Evolutionary conservation across 2,888 invertebrate genomes (phyloP).

Genomic region (Empis livida): DNA sequence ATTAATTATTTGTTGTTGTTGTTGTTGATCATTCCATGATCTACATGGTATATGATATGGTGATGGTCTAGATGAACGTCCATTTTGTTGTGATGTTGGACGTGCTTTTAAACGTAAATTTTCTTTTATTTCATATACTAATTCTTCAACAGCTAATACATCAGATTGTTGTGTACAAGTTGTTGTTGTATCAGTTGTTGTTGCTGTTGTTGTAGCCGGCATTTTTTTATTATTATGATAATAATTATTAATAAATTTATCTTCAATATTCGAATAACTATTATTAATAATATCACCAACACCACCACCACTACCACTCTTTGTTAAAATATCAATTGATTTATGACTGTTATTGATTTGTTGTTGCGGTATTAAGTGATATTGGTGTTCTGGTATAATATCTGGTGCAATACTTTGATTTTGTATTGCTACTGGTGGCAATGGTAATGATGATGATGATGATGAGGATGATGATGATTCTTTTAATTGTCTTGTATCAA

Average conservation of each 20-base stretch:
- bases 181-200: background rate
- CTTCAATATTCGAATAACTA: too few relatives aligned
- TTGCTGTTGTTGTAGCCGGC: background rate
- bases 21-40: slow-evolving; percentile 25
- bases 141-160: slow-evolving; percentile 47
- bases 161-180: slow-evolving; percentile 11
- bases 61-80: slow-evolving; percentile 35
- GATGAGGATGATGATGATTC: background rate
- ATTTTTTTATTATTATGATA: background rate
- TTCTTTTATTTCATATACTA: slow-evolving; percentile 53
- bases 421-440: too few relatives aligned
- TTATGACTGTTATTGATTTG: too few relatives aligned
- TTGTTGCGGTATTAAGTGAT: too few relatives aligned
- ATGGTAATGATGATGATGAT: background rate
- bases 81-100: slow-evolving; percentile 24
- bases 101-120: slow-evolving; percentile 44
- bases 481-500: background rate
- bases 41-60: slow-evolving; percentile 41
- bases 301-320: too few relatives aligned
- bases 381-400: too few relatives aligned
- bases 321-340: too few relatives aligned
- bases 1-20: background rate
- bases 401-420: too few relatives aligned
- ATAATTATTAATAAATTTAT: too few relatives aligned
- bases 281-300: too few relatives aligned